Evolutionary conservation across 2,888 invertebrate species (phyloP).

Genomic region (Acanthosepion lycidas): DNA sequence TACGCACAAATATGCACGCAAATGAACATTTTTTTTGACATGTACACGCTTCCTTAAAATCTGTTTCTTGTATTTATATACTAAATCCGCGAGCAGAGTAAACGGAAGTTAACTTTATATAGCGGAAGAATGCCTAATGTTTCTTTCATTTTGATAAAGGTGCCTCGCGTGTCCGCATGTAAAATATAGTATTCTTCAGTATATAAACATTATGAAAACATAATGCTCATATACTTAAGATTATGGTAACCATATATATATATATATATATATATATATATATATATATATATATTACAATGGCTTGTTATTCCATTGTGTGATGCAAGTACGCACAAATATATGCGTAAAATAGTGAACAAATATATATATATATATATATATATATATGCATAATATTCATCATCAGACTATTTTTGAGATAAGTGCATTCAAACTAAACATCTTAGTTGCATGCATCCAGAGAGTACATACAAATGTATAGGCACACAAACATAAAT

Average conservation of each 20-base stretch:
- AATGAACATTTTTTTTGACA: background rate
- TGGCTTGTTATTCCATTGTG: background rate
- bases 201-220: no score
- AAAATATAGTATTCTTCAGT: no score
- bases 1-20: background rate
- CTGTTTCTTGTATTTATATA: background rate
- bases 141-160: no score
- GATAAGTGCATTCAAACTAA: background rate
- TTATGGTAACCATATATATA: background rate
- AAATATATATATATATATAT: background rate
- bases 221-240: no score
- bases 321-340: background rate
- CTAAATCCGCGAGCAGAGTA: background rate
- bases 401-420: no score
- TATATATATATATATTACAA: background rate
- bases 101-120: background rate
- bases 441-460: background rate
- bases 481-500: background rate
- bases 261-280: background rate
- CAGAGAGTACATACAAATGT: background rate
- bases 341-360: background rate
- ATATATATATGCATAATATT: background rate
- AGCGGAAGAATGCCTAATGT: background rate
- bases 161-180: no score
- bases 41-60: background rate